Evolutionary conservation across 2,888 invertebrate genomes (phyloP).

Genomic region (Mythimna pallens): DNA sequence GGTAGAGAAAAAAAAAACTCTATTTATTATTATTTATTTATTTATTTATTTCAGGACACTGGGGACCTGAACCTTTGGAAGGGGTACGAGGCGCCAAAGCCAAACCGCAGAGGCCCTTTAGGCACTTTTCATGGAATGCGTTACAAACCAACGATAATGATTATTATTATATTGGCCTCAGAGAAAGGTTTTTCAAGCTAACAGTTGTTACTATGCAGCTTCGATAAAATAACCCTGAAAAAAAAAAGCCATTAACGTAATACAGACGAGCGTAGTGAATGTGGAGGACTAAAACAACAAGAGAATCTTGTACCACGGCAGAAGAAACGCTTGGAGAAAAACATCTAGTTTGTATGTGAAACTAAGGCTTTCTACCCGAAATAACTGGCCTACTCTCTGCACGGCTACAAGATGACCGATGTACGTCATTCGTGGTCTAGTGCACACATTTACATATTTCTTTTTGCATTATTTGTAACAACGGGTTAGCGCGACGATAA

Average conservation of each 20-base stretch:
- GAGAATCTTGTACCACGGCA: background rate
- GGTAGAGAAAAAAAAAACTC: no score
- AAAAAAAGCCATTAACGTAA: background rate
- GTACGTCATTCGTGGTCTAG: constrained; percentile 56
- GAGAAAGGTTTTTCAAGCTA: no score
- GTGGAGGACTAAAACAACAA: background rate
- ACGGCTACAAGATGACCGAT: constrained; percentile 45
- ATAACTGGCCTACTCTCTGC: constrained; percentile 19
- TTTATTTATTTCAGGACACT: no score
- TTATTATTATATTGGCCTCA: no score
- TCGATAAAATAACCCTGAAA: background rate
- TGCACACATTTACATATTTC: constrained; percentile 63
- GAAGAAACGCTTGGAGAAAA: background rate
- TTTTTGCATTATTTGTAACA: constrained; percentile 52
- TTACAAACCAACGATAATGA: no score
- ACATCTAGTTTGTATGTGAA: background rate
- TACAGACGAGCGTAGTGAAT: background rate
- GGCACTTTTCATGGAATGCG: no score
- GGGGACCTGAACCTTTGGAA: no score
- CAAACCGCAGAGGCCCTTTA: no score
- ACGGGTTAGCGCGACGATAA: constrained; percentile 42
- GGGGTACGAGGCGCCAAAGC: no score
- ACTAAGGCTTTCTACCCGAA: constrained; percentile 41
- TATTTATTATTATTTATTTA: no score
- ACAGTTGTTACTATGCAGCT: no score